These are phyloP conservation scores for Podarcis cretensis DNA, from an alignment of 2,113 vertebrate genomes.

Conservation along the genomic window DNA sequence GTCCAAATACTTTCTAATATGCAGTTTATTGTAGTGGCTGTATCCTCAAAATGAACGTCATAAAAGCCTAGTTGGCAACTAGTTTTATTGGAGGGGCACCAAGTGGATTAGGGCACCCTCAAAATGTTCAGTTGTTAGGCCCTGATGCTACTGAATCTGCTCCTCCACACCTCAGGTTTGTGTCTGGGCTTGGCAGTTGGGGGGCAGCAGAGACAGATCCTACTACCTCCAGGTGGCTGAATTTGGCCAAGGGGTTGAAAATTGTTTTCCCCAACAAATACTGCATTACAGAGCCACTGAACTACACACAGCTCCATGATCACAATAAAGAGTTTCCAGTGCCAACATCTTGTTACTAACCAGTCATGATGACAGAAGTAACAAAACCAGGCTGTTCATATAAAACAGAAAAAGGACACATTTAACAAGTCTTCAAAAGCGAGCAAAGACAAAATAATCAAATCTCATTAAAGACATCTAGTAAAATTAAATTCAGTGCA, in stretches of 20 bases:
- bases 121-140: not conserved
- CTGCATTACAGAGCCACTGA: slow-evolving; percentile 46
- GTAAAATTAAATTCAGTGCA: slow-evolving; percentile 76
- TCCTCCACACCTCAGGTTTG: not conserved
- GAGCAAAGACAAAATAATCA: slow-evolving; percentile 72
- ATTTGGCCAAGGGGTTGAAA: not conserved
- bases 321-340: slow-evolving; percentile 38
- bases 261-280: slow-evolving; percentile 21
- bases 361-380: slow-evolving; percentile 64
- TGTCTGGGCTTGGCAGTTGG: not conserved
- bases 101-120: not conserved
- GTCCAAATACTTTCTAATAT: slow-evolving; percentile 55
- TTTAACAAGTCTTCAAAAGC: slow-evolving; percentile 72
- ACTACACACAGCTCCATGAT: slow-evolving; percentile 42
- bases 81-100: not conserved
- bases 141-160: not conserved
- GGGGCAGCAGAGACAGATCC: not conserved
- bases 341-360: slow-evolving; percentile 66
- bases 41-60: not conserved
- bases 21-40: slow-evolving; percentile 15
- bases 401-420: slow-evolving; percentile 65
- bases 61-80: not conserved
- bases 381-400: slow-evolving; percentile 71
- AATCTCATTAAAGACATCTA: slow-evolving; percentile 80
- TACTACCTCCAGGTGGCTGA: not conserved